phyloP scores from a whole-genome alignment of 2,797 vertebrate genomes.

The Phalloptychus januarius region DNA sequence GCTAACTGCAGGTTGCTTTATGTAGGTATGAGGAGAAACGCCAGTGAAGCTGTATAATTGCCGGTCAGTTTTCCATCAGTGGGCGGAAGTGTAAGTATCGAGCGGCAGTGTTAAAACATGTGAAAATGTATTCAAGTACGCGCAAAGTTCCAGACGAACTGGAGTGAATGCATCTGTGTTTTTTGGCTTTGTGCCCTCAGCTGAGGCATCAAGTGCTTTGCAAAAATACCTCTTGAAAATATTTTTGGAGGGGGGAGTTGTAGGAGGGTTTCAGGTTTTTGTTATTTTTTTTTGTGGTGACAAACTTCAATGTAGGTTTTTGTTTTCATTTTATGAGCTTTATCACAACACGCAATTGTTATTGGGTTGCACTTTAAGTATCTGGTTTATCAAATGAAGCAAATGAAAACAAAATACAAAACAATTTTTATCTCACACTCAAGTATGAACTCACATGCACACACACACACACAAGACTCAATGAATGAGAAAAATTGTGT shows the following conservation, averaged over 20 bases:
- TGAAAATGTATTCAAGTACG: conserved; percentile 26
- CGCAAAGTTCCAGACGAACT: neutral
- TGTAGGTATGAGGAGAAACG: conserved; percentile 1
- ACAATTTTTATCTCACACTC: neutral
- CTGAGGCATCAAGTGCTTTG: neutral
- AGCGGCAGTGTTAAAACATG: conserved; percentile 32
- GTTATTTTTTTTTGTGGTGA: neutral
- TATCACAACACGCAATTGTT: neutral
- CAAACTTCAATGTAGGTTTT: neutral
- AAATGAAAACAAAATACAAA: neutral
- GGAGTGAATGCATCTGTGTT: conserved; percentile 17
- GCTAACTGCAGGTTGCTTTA: neutral
- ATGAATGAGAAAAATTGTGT: too few species aligned
- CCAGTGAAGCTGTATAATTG: conserved; percentile 27
- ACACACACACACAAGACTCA: too few species aligned
- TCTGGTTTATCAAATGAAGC: neutral
- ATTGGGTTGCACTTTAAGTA: too few species aligned
- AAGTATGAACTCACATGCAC: too few species aligned
- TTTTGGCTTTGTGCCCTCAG: conserved; percentile 4
- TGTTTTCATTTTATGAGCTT: neutral
- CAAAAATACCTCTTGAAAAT: conserved; percentile 3
- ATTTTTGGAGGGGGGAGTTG: neutral
- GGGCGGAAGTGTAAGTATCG: conserved; percentile 40
- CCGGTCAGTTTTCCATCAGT: conserved; percentile 25
- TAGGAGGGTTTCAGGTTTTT: too few species aligned